Evolutionary conservation across 2,797 vertebrate species (phyloP), one percentile per base, ranked within the genome.

Genomic region (Muscicapa striata): DNA sequence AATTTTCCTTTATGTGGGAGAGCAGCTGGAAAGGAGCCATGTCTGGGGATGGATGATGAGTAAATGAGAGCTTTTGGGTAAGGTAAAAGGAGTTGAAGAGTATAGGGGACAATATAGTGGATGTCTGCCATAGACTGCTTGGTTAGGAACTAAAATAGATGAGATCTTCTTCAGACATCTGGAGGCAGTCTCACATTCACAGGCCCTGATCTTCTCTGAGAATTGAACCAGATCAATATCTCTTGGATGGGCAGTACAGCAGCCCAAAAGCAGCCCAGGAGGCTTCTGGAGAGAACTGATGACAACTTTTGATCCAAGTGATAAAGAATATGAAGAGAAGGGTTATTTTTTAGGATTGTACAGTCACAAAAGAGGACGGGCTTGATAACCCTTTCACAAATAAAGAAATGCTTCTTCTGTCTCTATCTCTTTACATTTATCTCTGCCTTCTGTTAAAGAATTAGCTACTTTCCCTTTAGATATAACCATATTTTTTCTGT

Each of bases 221-320:
- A 6, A 24, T 41, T 64, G 34, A 73, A 84, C 15, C 32, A 57
- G 9, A 13, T 23, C 5, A 36, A 0, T 63, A 32, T 62, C 19
- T 36, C 15, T 40, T 48, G 9, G 22, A 41, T 6, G 8, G 27
- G n/a, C 13, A 72, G 27, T 24, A 55, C 5, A 72, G 45, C 13
- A 68, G 36, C 41, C 7, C 1, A 6, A 54, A 70, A 58, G 9
- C 2, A 63, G 40, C 5, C 3, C 0, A 2, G 6, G 22, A 45
- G 15, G 15, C 45, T 82, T 13, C 63, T 34, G n/a, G 9, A 61
- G 27, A 62, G 17, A 48, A 8, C 22, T 43, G 36, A 38, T 26
- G 36, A 38, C 11, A 75, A 16, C 13, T 59, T 72, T 19, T 41
- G 8, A 80, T 13, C 1, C 27, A 73, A 36, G 5, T 27, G 29